Conservation (phyloP, 2,113 vertebrate genomes). For the Hemibagrus wyckioides region DNA sequence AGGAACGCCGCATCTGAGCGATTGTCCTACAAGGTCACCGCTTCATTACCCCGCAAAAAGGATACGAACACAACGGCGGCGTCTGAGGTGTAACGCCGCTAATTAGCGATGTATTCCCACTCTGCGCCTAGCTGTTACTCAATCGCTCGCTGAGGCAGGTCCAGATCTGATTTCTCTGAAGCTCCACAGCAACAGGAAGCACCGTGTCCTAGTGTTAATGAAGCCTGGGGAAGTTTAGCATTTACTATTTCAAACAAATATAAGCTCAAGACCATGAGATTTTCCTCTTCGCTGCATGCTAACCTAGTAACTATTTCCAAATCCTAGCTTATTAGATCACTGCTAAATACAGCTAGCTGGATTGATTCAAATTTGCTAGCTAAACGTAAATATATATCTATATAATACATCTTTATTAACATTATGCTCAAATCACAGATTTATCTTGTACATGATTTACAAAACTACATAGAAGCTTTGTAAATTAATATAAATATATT, state of each 20-base stretch:
- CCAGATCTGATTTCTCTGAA: background rate
- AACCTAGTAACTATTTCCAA: background rate
- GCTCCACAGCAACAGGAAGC: background rate
- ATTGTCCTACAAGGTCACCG: slow-evolving; percentile 40
- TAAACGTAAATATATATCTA: background rate
- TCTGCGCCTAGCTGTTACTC: background rate
- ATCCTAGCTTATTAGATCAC: background rate
- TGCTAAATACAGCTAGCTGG: background rate
- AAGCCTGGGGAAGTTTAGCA: background rate
- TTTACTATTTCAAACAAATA: background rate
- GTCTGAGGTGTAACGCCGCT: background rate
- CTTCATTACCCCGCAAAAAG: slow-evolving; percentile 24
- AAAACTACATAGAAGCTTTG: no score
- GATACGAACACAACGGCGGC: background rate
- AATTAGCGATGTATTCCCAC: slow-evolving; percentile 18
- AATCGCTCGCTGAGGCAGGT: background rate
- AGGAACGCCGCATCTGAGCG: slow-evolving; percentile 31
- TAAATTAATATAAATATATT: no score
- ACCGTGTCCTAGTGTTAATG: background rate
- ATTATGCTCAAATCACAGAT: background rate
- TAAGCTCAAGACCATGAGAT: background rate
- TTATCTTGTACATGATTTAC: background rate
- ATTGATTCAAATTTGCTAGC: background rate
- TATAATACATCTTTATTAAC: background rate
- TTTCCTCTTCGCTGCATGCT: background rate